Evolutionary conservation across 2,888 invertebrate genomes (phyloP).

Genomic region (Eilema depressum): DNA sequence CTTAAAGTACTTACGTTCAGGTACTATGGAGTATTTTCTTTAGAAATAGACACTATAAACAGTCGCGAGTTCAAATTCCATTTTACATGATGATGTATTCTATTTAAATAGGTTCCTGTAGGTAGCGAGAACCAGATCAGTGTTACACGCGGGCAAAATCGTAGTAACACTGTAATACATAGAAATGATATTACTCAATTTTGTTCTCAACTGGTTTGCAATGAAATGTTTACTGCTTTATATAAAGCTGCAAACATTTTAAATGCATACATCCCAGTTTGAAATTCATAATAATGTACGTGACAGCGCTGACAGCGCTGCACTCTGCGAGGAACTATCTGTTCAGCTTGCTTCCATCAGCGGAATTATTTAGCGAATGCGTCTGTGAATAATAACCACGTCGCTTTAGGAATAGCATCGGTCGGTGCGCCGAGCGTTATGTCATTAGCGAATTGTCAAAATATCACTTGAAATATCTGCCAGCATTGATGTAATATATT

Average conservation of each 20-base stretch:
- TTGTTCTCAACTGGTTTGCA: not conserved
- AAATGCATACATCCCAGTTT: not conserved
- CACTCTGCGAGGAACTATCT: not conserved
- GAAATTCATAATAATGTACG: constrained; percentile 8
- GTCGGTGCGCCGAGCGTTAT: not conserved
- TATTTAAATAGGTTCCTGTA: not conserved
- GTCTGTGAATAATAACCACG: not conserved
- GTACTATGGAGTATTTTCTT: no score
- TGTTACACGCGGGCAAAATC: no score
- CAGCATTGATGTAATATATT: no score
- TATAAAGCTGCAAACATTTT: not conserved
- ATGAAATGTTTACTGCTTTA: not conserved
- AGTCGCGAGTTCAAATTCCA: no score
- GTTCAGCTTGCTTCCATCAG: constrained; percentile 7
- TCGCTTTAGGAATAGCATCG: not conserved
- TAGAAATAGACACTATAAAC: no score
- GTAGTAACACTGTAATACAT: not conserved
- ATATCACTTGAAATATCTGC: not conserved
- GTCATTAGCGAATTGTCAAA: not conserved
- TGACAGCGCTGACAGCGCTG: not conserved
- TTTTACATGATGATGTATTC: no score
- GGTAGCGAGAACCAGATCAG: no score
- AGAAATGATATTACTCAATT: not conserved
- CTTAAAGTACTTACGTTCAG: no score
- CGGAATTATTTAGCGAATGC: constrained; percentile 6